These are phyloP conservation scores for Petrocephalus sullivani DNA, from an alignment of 2,797 vertebrate genomes.

Conservation along the genomic window DNA sequence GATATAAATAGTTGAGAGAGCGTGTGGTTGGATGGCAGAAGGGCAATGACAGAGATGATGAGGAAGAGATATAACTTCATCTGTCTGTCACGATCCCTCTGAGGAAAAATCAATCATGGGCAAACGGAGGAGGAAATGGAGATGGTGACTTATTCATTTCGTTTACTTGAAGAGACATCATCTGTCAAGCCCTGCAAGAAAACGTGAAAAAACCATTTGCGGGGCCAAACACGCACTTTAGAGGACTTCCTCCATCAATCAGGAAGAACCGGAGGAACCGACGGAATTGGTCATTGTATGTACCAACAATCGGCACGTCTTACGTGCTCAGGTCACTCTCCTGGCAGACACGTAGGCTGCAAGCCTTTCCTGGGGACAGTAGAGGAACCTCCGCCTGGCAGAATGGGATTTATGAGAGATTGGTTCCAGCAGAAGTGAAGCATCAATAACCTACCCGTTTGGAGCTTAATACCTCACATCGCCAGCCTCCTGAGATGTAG, in stretches of 20 bases:
- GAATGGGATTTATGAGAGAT: neutral
- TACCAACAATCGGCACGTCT: neutral
- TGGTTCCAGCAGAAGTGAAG: neutral
- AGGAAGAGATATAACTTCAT: conserved; percentile 38
- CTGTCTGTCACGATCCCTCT: conserved; percentile 35
- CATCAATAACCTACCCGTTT: neutral
- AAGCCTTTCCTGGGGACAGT: neutral
- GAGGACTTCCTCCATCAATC: conserved; percentile 27
- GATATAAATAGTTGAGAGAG: conserved; percentile 33
- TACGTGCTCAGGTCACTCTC: neutral
- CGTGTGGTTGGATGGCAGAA: conserved; percentile 34
- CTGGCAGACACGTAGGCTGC: neutral
- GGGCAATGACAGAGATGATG: conserved; percentile 26
- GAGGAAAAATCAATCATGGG: conserved; percentile 35
- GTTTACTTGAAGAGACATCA: conserved; percentile 25
- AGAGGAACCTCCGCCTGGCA: neutral
- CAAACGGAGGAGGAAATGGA: conserved; percentile 30
- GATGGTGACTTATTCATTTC: conserved; percentile 26
- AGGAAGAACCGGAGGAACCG: neutral
- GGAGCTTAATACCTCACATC: neutral
- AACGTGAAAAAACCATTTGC: conserved; percentile 24
- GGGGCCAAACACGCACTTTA: conserved; percentile 5
- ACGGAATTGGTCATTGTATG: neutral
- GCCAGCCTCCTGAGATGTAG: neutral
- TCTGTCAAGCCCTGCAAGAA: conserved; percentile 27